These are phyloP conservation scores for Thelaira solivaga DNA, from an alignment of 2,888 invertebrate genomes.

Conservation along the genomic window DNA sequence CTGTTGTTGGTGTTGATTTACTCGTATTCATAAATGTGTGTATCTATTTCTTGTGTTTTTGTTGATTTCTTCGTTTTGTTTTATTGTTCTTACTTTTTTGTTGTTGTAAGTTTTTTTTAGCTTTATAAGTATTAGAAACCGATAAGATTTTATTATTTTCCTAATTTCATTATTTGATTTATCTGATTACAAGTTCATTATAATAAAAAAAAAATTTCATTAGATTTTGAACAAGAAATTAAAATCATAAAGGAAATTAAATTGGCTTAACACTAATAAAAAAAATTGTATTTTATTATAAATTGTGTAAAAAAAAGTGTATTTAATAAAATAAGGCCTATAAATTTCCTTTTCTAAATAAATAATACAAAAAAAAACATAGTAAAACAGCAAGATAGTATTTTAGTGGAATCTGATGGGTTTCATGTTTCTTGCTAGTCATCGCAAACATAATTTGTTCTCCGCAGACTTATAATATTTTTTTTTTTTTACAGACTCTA, in stretches of 20 bases:
- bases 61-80: constrained; percentile 10
- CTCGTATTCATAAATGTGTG: not conserved
- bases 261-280: constrained; percentile 19
- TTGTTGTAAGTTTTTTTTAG: constrained; percentile 14
- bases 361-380: too few species aligned
- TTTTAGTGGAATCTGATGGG: too few species aligned
- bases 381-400: too few species aligned
- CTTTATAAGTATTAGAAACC: constrained; percentile 55
- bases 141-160: constrained; percentile 53
- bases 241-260: constrained; percentile 51
- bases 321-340: too few species aligned
- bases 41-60: constrained; percentile 16
- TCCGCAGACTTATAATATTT: too few species aligned
- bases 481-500: too few species aligned
- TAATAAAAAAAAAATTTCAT: constrained; percentile 20
- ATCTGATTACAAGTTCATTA: constrained; percentile 49
- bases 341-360: too few species aligned
- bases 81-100: not conserved
- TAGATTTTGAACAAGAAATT: constrained; percentile 1
- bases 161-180: constrained; percentile 53
- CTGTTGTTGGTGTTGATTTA: not conserved
- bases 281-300: too few species aligned
- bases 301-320: too few species aligned
- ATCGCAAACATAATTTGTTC: too few species aligned
- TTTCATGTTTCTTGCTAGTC: too few species aligned